A percentile compares a stretch with the other conserved stretches of the same genome.
Evolutionary conservation across 2,113 vertebrate genomes (phyloP).

Genomic region (Microtus oregoni): DNA sequence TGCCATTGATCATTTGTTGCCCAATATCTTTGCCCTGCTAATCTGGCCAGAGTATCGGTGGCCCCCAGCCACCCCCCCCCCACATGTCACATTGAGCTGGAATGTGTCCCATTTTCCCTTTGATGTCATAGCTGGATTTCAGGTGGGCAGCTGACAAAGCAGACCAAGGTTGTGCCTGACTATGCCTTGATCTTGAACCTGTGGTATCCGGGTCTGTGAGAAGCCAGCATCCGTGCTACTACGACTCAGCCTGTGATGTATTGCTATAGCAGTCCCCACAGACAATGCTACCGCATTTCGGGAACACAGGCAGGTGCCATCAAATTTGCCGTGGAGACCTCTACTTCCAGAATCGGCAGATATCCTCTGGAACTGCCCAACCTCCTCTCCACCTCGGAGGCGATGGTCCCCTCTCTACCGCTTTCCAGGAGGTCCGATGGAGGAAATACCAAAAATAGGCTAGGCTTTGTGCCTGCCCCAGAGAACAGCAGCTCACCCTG

Average conservation of each 20-base stretch:
- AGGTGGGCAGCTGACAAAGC: not conserved
- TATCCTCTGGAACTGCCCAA: not conserved
- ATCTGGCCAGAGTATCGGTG: no score
- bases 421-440: not conserved
- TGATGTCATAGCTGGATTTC: not conserved
- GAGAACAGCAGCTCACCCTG: fast-evolving
- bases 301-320: fast-evolving
- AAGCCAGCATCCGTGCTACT: not conserved
- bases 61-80: fast-evolving
- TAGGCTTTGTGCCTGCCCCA: no score
- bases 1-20: not conserved
- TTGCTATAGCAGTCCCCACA: fast-evolving
- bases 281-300: not conserved
- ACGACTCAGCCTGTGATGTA: not conserved
- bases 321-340: not conserved
- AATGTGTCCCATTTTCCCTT: not conserved
- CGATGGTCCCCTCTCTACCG: fast-evolving
- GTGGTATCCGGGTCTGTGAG: not conserved
- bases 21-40: not conserved
- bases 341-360: conserved; percentile 19
- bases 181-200: not conserved
- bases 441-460: not conserved
- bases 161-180: fast-evolving
- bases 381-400: fast-evolving
- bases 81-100: not conserved